These are phyloP conservation scores for Synergus japonicus DNA, from an alignment of 2,888 invertebrate species.

Conservation along the genomic window DNA sequence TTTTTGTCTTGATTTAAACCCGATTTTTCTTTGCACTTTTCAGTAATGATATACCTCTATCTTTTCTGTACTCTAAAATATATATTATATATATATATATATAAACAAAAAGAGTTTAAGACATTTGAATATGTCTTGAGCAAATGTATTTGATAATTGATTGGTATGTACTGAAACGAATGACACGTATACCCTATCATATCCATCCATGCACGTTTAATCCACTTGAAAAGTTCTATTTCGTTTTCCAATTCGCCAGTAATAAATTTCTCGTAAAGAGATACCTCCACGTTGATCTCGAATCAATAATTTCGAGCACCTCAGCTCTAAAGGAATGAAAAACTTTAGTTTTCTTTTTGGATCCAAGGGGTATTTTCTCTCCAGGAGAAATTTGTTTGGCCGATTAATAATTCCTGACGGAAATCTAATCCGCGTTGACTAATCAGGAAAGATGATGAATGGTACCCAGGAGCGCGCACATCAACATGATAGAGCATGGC, in stretches of 20 bases:
- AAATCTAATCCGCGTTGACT: conserved; percentile 32
- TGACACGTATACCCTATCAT: too few relatives aligned
- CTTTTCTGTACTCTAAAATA: background rate
- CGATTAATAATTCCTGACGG: conserved; percentile 7
- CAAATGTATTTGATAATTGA: too few relatives aligned
- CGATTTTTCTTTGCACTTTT: background rate
- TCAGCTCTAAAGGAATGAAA: background rate
- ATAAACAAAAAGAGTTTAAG: too few relatives aligned
- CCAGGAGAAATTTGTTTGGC: background rate
- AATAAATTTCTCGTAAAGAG: background rate
- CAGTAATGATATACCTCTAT: background rate
- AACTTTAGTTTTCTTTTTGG: background rate
- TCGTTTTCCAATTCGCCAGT: background rate
- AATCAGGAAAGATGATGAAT: conserved; percentile 40
- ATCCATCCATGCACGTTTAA: background rate
- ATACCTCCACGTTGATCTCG: background rate
- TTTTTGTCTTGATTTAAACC: background rate
- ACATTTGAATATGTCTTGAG: too few relatives aligned
- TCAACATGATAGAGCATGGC: conserved; percentile 34
- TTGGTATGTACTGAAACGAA: too few relatives aligned
- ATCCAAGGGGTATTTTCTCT: background rate
- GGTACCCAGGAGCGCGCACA: conserved; percentile 26
- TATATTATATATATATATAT: too few relatives aligned
- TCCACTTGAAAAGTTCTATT: background rate
- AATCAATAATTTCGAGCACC: background rate